Percentiles rank a stretch among this genome's conserved stretches.
Evolutionary conservation across 2,113 vertebrate genomes (phyloP).

Genomic region (Pollimyrus isidori): DNA sequence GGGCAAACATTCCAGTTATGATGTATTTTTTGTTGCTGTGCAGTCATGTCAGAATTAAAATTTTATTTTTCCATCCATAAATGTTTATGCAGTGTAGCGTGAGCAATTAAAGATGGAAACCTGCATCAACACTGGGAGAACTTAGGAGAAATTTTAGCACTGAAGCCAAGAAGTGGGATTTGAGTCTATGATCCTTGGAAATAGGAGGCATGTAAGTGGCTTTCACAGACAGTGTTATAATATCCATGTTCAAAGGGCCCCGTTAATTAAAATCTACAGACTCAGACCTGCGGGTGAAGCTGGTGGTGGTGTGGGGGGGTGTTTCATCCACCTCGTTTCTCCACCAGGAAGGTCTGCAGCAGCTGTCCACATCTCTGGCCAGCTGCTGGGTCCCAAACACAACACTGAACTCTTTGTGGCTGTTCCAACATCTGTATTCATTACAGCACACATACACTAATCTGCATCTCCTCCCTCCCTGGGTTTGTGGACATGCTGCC

Average conservation of each 20-base stretch:
- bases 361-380: conserved; percentile 18
- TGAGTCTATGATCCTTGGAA: background rate
- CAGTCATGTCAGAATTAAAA: background rate
- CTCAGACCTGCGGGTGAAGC: background rate
- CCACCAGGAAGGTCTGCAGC: conserved; percentile 12
- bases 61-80: background rate
- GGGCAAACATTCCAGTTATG: background rate
- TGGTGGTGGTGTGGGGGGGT: background rate
- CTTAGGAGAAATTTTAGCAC: background rate
- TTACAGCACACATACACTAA: conserved; percentile 38
- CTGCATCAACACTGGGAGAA: background rate
- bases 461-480: background rate
- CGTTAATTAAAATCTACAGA: background rate
- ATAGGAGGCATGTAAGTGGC: background rate
- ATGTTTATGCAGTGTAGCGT: background rate
- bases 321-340: background rate
- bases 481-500: background rate
- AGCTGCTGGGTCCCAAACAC: conserved; percentile 29
- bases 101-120: background rate
- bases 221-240: background rate
- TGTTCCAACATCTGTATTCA: conserved; percentile 13
- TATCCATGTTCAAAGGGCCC: background rate
- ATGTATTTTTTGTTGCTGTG: background rate
- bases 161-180: background rate
- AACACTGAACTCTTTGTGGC: conserved; percentile 44